These are phyloP conservation scores for Drosophila bocki DNA, from an alignment of 1,140 invertebrate genomes.

Conservation along the genomic window DNA sequence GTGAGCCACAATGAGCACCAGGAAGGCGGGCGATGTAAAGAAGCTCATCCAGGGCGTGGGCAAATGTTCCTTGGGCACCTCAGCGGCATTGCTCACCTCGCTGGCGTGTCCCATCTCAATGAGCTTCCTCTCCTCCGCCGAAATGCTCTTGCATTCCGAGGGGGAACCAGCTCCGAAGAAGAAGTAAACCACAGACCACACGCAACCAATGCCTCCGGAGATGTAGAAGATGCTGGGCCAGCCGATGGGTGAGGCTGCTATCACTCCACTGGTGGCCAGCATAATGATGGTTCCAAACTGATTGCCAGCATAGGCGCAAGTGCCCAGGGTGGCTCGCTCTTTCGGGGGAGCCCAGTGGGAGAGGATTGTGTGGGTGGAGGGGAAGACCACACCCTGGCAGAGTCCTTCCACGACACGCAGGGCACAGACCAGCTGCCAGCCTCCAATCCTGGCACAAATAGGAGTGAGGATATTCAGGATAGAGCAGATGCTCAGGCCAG, in stretches of 20 bases:
- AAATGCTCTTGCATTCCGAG: slow-evolving; percentile 87
- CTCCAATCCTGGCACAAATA: slow-evolving; percentile 80
- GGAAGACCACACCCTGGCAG: slow-evolving; percentile 92
- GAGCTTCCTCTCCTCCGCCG: slow-evolving; percentile 87
- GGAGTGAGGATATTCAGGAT: slow-evolving; percentile 86
- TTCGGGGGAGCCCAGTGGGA: slow-evolving; percentile 90
- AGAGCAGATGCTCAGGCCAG: slow-evolving; percentile 86
- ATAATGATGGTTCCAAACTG: slow-evolving; percentile 91
- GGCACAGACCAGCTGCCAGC: slow-evolving; percentile 87
- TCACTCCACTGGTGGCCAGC: slow-evolving; percentile 88
- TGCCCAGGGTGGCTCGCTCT: slow-evolving; percentile 87
- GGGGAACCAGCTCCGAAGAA: slow-evolving; percentile 89
- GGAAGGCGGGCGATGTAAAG: slow-evolving; percentile 93
- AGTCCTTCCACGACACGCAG: slow-evolving; percentile 91
- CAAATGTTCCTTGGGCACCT: slow-evolving; percentile 50
- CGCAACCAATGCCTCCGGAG: slow-evolving; percentile 88
- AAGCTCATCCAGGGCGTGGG: slow-evolving; percentile 89
- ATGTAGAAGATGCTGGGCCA: slow-evolving; percentile 93
- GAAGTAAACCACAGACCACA: slow-evolving; percentile 88
- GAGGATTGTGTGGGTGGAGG: slow-evolving; percentile 91
- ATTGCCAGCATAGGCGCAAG: slow-evolving; percentile 88
- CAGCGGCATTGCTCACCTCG: slow-evolving; percentile 21
- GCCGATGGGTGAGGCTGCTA: slow-evolving; percentile 88
- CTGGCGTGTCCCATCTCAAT: slow-evolving; percentile 86
- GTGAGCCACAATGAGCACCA: slow-evolving; percentile 93